phyloP scores from a whole-genome alignment of 2,113 vertebrate species.

The Circaetus cinerascens region DNA sequence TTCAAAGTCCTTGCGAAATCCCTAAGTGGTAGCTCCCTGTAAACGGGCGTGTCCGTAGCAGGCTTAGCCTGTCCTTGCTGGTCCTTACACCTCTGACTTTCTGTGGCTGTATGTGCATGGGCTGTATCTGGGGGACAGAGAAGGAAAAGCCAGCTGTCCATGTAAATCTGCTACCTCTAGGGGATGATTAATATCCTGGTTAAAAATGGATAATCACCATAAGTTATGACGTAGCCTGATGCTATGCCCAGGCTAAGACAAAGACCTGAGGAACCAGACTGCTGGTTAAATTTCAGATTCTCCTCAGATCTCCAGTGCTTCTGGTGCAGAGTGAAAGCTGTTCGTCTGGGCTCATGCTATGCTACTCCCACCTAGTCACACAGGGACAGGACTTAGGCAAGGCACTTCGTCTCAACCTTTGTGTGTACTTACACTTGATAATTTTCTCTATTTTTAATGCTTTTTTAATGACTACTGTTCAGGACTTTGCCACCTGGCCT shows the following conservation, averaged over 20 bases:
- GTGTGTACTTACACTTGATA: neutral
- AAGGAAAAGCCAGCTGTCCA: neutral
- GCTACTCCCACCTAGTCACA: neutral
- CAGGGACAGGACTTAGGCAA: neutral
- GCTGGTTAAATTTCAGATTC: neutral
- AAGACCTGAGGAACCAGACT: neutral
- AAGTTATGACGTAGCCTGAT: neutral
- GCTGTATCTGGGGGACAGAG: accelerated
- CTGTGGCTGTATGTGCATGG: neutral
- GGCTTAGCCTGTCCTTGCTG: neutral
- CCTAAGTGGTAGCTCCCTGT: neutral
- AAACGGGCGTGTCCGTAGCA: accelerated
- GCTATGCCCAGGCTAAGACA: neutral
- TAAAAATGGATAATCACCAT: neutral
- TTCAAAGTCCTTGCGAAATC: neutral
- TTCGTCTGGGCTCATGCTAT: accelerated
- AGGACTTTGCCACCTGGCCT: neutral
- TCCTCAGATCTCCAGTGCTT: neutral
- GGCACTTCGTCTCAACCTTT: neutral
- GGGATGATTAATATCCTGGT: neutral
- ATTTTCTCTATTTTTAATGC: neutral
- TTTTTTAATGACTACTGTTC: neutral
- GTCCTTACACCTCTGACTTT: neutral
- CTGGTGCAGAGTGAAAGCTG: neutral
- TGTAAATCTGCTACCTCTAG: neutral